phyloP scores from a whole-genome alignment of 2,113 vertebrate genomes.

The Brachyistius frenatus region DNA sequence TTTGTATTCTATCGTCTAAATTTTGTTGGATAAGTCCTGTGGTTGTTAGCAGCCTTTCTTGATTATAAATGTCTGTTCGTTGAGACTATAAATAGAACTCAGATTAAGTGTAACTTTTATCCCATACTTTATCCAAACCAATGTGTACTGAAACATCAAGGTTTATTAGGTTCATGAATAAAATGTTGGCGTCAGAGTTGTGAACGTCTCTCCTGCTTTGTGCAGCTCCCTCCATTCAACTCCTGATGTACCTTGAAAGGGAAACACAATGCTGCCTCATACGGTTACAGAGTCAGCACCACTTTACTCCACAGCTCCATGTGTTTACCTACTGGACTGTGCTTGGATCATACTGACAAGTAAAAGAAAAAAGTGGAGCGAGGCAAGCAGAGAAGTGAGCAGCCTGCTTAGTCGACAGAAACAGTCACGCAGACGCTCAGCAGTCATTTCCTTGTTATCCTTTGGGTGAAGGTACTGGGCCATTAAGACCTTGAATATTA shows the following conservation, averaged over 20 bases:
- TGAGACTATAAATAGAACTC: slow-evolving; percentile 1
- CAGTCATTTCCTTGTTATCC: slow-evolving; percentile 19
- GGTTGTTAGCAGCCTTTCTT: background rate
- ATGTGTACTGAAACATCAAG: too few species aligned
- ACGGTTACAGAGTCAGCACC: slow-evolving; percentile 46
- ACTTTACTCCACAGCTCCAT: slow-evolving; percentile 19
- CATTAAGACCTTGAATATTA: slow-evolving; percentile 32
- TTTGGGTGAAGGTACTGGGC: slow-evolving; percentile 11
- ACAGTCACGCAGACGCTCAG: slow-evolving; percentile 17
- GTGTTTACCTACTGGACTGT: slow-evolving; percentile 51
- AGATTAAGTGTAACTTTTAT: background rate
- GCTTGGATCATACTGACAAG: slow-evolving; percentile 59
- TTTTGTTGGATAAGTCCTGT: background rate
- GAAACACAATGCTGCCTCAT: slow-evolving; percentile 17
- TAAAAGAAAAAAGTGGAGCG: slow-evolving; percentile 13
- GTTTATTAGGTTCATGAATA: slow-evolving; percentile 11
- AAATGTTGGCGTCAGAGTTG: slow-evolving; percentile 6
- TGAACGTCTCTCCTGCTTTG: background rate
- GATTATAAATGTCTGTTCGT: background rate
- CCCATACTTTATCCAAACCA: background rate
- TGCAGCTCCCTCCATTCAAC: slow-evolving; percentile 1
- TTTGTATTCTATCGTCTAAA: background rate
- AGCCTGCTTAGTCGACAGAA: slow-evolving; percentile 55
- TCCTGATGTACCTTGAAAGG: slow-evolving; percentile 33
- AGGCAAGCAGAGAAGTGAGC: slow-evolving; percentile 30